phyloP scores from a whole-genome alignment of 2,113 vertebrate genomes.

The Butorides virescens region DNA sequence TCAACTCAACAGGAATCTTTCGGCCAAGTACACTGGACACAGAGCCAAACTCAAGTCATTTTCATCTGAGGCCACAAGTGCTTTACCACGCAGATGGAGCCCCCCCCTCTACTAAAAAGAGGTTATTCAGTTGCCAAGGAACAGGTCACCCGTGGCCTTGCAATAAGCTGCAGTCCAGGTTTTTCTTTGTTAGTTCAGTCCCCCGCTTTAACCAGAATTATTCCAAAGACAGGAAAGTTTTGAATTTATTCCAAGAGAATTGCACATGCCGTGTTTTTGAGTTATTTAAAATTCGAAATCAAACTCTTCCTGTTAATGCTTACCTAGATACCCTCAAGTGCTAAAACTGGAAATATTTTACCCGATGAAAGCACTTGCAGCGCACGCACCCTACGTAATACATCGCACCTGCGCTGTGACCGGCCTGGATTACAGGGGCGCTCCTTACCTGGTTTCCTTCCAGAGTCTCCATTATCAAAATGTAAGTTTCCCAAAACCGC shows the following conservation, averaged over 20 bases:
- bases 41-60: fast-evolving
- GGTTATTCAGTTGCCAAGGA: background rate
- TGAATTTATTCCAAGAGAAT: background rate
- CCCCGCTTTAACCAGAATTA: background rate
- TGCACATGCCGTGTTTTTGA: fast-evolving
- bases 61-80: background rate
- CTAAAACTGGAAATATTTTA: fast-evolving
- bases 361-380: fast-evolving
- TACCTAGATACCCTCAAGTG: fast-evolving
- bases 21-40: fast-evolving
- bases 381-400: fast-evolving
- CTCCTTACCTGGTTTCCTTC: conserved; percentile 92
- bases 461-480: conserved; percentile 91
- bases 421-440: no score
- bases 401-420: fast-evolving
- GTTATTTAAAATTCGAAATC: fast-evolving
- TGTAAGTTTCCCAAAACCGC: conserved; percentile 91
- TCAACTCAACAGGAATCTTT: background rate
- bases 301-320: background rate
- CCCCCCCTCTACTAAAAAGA: fast-evolving
- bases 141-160: no score
- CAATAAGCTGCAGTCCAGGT: background rate
- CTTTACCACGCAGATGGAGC: fast-evolving
- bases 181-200: background rate
- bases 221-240: fast-evolving